Conservation (phyloP, 35 echinoderm and acorn worm genomes). For the Anneissia japonica region DNA sequence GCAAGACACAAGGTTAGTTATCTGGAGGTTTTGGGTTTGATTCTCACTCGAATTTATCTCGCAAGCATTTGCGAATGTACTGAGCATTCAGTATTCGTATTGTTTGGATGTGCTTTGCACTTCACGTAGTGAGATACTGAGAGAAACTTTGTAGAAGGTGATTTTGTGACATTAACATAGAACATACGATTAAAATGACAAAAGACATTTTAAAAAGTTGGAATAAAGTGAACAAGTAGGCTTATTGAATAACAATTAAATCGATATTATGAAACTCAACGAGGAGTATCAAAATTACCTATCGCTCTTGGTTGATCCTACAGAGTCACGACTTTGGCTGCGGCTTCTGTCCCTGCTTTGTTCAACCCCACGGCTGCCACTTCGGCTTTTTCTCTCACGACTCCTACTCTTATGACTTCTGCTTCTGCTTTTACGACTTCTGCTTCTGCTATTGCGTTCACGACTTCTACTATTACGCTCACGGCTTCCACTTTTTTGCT, state of each 20-base stretch:
- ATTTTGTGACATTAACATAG: too few species aligned
- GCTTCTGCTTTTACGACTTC: neutral
- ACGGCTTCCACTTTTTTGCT: neutral
- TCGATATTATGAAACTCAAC: neutral
- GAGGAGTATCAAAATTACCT: neutral
- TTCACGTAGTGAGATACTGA: too few species aligned
- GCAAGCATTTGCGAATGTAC: too few species aligned
- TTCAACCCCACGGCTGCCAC: neutral
- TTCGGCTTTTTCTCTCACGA: neutral
- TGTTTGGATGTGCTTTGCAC: too few species aligned
- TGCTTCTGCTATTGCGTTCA: neutral
- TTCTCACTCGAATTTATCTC: too few species aligned
- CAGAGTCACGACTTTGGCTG: neutral
- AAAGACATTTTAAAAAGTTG: too few species aligned
- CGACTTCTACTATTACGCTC: neutral
- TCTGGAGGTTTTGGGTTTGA: too few species aligned
- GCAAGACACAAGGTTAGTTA: too few species aligned
- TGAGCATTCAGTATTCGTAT: too few species aligned
- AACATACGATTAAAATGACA: too few species aligned
- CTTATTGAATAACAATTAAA: neutral
- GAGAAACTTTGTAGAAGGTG: too few species aligned
- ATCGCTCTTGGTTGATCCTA: neutral
- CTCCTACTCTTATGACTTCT: constrained; percentile 12
- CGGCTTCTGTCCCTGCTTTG: neutral
- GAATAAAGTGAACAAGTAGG: neutral